Evolutionary conservation across 2,113 vertebrate genomes (phyloP).

Genomic region (Propithecus coquereli): DNA sequence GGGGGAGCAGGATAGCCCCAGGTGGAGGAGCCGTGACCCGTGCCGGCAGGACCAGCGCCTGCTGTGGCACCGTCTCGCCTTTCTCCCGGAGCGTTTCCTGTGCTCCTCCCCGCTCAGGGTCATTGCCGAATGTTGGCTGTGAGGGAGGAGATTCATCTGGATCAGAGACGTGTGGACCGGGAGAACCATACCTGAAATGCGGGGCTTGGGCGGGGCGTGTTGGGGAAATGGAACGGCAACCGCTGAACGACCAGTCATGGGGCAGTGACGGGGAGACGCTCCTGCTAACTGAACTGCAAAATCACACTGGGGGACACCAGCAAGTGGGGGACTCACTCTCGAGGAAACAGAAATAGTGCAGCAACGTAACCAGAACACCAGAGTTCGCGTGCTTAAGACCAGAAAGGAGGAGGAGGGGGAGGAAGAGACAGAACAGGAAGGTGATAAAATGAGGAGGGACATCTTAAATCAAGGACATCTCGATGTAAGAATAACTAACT

Average conservation of each 20-base stretch:
- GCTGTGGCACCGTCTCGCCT: accelerated
- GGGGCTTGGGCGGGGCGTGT: not conserved
- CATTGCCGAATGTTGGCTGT: accelerated
- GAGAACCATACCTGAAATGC: not conserved
- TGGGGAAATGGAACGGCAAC: not conserved
- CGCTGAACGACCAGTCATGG: too few species aligned
- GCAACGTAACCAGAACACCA: not conserved
- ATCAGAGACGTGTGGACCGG: accelerated
- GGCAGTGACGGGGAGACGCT: not conserved
- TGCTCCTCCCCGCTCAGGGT: accelerated
- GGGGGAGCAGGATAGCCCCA: not conserved
- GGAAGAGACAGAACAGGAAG: not conserved
- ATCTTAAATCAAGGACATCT: not conserved
- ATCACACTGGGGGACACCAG: too few species aligned
- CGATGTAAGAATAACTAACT: not conserved
- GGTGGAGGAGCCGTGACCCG: not conserved
- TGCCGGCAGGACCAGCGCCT: too few species aligned
- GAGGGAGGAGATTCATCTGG: not conserved
- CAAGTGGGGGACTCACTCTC: not conserved
- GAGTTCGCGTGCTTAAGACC: not conserved
- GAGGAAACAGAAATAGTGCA: not conserved
- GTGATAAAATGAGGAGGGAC: too few species aligned
- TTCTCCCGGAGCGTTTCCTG: accelerated
- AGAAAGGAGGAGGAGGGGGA: not conserved
- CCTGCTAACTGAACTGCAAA: not conserved